A percentile compares a stretch with the other conserved stretches of the same genome.
Conservation (phyloP, 2,888 invertebrate species). For the Drosophila formosana region DNA sequence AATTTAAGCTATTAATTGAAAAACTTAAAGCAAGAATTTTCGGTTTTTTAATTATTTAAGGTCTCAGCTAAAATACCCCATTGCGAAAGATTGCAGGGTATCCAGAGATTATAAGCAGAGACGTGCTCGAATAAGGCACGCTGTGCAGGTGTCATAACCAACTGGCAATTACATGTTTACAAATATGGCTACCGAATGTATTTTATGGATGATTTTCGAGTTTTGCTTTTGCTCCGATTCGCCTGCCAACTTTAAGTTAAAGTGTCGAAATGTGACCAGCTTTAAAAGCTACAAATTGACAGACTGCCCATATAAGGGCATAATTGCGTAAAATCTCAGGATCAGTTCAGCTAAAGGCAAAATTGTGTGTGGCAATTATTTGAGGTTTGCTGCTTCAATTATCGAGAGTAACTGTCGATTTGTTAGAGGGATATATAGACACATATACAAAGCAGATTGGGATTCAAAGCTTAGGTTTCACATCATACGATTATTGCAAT, state of each 20-base stretch:
- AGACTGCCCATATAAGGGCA: conserved; percentile 35
- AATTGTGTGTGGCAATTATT: too few species aligned
- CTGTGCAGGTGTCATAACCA: conserved; percentile 71
- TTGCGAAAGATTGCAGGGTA: neutral
- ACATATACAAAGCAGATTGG: too few species aligned
- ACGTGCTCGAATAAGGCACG: conserved; percentile 30
- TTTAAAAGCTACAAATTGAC: conserved; percentile 49
- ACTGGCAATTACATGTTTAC: conserved; percentile 54
- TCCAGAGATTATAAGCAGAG: neutral
- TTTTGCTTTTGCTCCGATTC: neutral
- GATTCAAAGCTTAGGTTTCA: too few species aligned
- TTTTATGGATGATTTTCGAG: conserved; percentile 26
- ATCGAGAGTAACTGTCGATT: too few species aligned
- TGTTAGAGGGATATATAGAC: too few species aligned
- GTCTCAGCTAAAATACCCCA: neutral
- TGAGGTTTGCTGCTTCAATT: too few species aligned
- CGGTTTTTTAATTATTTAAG: too few species aligned
- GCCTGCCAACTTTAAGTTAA: conserved; percentile 17
- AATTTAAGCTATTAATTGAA: too few species aligned
- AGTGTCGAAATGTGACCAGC: conserved; percentile 34
- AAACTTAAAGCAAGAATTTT: too few species aligned
- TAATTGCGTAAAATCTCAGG: conserved; percentile 28
- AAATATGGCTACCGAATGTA: conserved; percentile 32
- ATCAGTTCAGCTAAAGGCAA: conserved; percentile 3
- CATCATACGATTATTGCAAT: too few species aligned